Conservation (phyloP, 2,888 invertebrate genomes). For the Apodemia zela region DNA sequence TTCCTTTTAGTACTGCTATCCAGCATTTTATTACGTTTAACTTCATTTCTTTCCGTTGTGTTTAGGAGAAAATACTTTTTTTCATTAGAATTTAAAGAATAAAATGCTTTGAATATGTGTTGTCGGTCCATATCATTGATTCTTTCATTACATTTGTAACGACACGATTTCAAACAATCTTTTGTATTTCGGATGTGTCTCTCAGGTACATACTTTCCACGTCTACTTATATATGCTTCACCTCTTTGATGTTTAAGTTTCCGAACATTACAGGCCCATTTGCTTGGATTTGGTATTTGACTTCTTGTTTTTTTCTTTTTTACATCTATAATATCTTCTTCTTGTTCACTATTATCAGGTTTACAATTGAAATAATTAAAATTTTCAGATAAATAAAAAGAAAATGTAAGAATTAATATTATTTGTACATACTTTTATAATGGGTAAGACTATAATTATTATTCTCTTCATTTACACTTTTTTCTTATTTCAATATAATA, state of each 20-base stretch:
- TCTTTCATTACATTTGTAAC: constrained; percentile 63
- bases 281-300: constrained; percentile 52
- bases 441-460: too few species aligned
- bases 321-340: constrained; percentile 27
- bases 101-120: constrained; percentile 68
- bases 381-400: too few species aligned
- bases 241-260: constrained; percentile 67
- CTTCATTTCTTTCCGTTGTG: constrained; percentile 60
- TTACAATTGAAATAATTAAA: constrained; percentile 45
- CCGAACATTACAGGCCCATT: constrained; percentile 68
- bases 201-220: constrained; percentile 67
- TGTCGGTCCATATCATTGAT: constrained; percentile 60
- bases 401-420: too few species aligned
- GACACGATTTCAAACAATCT: constrained; percentile 64
- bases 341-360: constrained; percentile 35
- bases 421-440: too few species aligned
- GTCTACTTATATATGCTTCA: constrained; percentile 63
- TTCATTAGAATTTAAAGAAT: constrained; percentile 62
- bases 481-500: too few species aligned
- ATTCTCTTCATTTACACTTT: too few species aligned
- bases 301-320: constrained; percentile 47
- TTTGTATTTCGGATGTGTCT: constrained; percentile 56
- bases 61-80: constrained; percentile 68
- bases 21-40: constrained; percentile 44
- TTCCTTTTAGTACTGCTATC: constrained; percentile 48